Conservation (phyloP, 2,113 vertebrate species). For the Apus apus region DNA sequence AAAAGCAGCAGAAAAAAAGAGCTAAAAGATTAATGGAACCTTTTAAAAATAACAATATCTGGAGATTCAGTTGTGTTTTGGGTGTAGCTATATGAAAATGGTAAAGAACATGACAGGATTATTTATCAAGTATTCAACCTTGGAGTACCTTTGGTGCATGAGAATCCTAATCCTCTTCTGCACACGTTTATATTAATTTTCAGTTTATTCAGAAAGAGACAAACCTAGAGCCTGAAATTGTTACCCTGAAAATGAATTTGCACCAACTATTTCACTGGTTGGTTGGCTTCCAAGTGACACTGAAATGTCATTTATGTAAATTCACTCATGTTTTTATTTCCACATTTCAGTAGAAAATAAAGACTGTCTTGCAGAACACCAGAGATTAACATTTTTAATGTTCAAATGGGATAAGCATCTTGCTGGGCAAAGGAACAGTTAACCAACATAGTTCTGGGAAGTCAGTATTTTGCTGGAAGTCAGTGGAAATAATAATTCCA, state of each 20-base stretch:
- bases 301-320: not conserved
- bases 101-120: not conserved
- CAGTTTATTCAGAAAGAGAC: not conserved
- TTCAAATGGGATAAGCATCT: not conserved
- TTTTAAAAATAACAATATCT: not conserved
- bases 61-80: not conserved
- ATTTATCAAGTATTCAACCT: not conserved
- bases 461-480: not conserved
- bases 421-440: not conserved
- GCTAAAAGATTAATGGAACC: not conserved
- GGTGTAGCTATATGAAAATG: not conserved
- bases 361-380: not conserved
- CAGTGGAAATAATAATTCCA: not conserved
- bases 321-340: not conserved
- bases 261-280: not conserved
- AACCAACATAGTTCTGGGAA: not conserved
- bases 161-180: not conserved
- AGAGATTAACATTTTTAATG: not conserved
- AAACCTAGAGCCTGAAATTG: not conserved
- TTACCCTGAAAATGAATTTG: not conserved
- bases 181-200: not conserved
- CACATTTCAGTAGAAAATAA: not conserved
- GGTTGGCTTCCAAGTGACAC: not conserved
- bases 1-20: not conserved
- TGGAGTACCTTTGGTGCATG: not conserved